Percentiles rank a stretch among this genome's conserved stretches.
phyloP scores from a whole-genome alignment of 2,113 vertebrate genomes.

The Nothocercus nigrocapillus region DNA sequence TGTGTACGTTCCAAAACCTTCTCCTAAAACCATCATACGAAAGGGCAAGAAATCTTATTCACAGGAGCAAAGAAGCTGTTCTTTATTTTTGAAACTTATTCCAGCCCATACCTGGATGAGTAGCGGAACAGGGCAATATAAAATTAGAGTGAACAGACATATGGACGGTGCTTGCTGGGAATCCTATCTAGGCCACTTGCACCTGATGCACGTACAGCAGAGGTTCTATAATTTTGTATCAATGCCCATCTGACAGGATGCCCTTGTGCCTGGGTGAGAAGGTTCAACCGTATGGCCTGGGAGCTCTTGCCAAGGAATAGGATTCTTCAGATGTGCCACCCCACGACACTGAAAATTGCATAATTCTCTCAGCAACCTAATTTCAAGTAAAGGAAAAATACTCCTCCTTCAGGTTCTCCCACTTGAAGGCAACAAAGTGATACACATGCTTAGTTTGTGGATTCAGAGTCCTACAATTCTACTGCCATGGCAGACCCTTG shows the following conservation, averaged over 20 bases:
- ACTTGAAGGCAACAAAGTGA: neutral
- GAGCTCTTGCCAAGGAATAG: constrained; percentile 6
- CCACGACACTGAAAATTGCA: neutral
- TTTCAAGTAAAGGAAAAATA: neutral
- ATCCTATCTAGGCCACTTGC: constrained; percentile 46
- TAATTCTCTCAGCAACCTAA: neutral
- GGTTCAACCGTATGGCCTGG: constrained; percentile 47
- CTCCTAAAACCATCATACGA: neutral
- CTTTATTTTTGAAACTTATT: constrained; percentile 31
- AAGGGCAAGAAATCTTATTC: neutral
- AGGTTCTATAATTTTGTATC: neutral
- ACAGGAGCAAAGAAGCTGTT: neutral
- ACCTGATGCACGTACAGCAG: neutral
- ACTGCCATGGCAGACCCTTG: neutral
- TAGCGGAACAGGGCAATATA: neutral
- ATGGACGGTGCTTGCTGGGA: constrained; percentile 42
- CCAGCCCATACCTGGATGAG: constrained; percentile 1
- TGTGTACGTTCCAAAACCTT: neutral
- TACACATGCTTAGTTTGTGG: rapidly evolving
- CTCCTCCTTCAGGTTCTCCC: neutral
- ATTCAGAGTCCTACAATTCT: neutral
- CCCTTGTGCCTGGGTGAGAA: constrained; percentile 39
- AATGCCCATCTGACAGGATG: constrained; percentile 56
- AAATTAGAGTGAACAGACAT: constrained; percentile 58
- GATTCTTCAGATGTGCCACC: neutral